Percentiles rank a stretch among this genome's conserved stretches.
Evolutionary conservation across 2,113 vertebrate species (phyloP).

Genomic region (Lota lota): DNA sequence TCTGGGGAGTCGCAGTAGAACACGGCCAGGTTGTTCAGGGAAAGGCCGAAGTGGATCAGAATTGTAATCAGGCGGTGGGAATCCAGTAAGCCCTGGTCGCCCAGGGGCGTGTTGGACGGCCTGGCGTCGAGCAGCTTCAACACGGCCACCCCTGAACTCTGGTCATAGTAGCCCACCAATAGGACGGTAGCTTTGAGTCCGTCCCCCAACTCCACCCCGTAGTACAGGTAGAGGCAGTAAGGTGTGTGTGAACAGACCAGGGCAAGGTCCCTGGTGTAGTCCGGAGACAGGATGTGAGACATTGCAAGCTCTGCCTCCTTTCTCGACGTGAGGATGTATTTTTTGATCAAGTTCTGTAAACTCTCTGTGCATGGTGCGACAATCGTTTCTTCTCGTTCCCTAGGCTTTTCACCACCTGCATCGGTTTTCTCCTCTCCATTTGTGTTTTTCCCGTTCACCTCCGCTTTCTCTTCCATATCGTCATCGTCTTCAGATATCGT

Average conservation of each 20-base stretch:
- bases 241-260: conserved; percentile 34
- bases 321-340: conserved; percentile 1
- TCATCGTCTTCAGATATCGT: conserved; percentile 38
- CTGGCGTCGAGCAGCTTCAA: conserved; percentile 53
- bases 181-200: conserved; percentile 38
- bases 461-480: background rate
- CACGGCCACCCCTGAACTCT: conserved; percentile 19
- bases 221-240: conserved; percentile 66
- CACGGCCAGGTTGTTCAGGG: conserved; percentile 39
- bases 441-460: background rate
- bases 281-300: conserved; percentile 21
- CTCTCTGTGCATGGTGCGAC: background rate
- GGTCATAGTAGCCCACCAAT: conserved; percentile 59
- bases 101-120: background rate
- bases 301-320: background rate
- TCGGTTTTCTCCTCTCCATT: background rate
- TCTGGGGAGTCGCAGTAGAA: conserved; percentile 57
- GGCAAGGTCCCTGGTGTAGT: conserved; percentile 25
- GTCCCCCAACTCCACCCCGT: conserved; percentile 38
- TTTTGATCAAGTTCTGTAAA: conserved; percentile 37
- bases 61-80: conserved; percentile 28
- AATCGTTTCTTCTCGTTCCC: background rate
- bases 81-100: background rate
- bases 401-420: background rate
- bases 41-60: conserved; percentile 34